A percentile compares a stretch with the other conserved stretches of the same genome.
These are phyloP conservation scores for Montipora capricornis DNA, from an alignment of 64 coral and sea anemone species.

Conservation along the genomic window DNA sequence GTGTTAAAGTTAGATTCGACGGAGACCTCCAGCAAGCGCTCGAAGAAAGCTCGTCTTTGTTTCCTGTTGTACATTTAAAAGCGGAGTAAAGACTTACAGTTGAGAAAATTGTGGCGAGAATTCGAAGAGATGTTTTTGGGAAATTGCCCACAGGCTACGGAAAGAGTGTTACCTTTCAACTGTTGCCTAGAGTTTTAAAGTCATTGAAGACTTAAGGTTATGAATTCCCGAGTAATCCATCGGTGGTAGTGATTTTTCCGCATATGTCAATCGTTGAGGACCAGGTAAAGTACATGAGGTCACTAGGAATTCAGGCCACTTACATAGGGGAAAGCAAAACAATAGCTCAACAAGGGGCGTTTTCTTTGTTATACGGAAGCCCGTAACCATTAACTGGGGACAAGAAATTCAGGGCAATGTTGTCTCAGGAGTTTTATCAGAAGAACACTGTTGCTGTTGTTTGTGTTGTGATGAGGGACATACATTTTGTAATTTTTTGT, in stretches of 20 bases:
- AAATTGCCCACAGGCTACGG: background rate
- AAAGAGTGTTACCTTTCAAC: background rate
- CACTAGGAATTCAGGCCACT: background rate
- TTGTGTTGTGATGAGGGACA: too few species aligned
- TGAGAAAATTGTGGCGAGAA: too few species aligned
- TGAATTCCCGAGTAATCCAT: background rate
- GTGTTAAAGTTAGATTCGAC: too few species aligned
- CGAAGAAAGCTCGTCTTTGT: too few species aligned
- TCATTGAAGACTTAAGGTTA: background rate
- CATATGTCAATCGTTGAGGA: background rate
- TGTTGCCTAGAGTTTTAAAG: background rate
- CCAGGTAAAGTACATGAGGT: background rate
- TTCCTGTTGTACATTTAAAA: background rate
- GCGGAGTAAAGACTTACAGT: background rate
- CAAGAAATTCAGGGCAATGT: background rate
- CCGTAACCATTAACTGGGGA: background rate
- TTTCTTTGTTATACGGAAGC: background rate
- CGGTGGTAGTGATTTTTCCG: background rate
- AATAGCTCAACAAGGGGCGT: background rate
- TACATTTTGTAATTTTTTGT: too few species aligned
- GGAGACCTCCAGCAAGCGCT: too few species aligned
- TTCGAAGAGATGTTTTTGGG: background rate
- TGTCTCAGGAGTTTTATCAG: background rate
- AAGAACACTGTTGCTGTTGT: too few species aligned
- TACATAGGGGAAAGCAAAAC: constrained; percentile 2